Base-by-base conservation (phyloP, 2,113 vertebrate species). In the Dicerorhinus sumatrensis region DNA sequence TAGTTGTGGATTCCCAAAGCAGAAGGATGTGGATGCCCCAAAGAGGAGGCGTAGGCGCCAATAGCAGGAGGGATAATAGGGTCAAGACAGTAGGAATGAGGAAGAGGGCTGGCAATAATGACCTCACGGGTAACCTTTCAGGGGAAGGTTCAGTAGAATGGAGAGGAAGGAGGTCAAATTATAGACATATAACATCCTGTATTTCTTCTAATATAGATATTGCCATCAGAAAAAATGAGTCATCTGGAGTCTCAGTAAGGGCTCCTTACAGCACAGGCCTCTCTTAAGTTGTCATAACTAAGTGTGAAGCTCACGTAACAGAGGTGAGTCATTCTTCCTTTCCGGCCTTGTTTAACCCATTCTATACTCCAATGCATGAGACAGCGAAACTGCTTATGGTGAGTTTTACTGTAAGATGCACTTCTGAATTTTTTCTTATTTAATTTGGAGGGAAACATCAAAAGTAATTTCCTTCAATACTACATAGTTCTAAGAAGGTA, bases 81-180 rank as follows among this genome's bases (percentile, higher is more conserved):
- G 87, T 95, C 51, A 76, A 87, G 79, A 83, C 5, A 46, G 7
- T 8, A 95, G 54, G 83, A 82, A 77, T 67, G 83, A 92, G 79
- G 67, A 93, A 65, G 91, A 73, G 67, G 12, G 87, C 60, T 82
- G 17, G 46, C 56, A 94, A 85, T 56, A 51, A 23, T 77, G 88
- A 94, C 67, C 23, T 92, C 63, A 94, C 36, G 4, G 18, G 23
- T 89, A 48, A 56, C 73, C 58, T 96, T 85, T 87, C 25, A 75
- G 70, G 77, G 95, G 93, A 96, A 96, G 94, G 91, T 96, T 83
- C 89, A 81, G 48, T 36, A 39, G 8, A 75, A 82, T 39, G 20
- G 46, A 80, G 86, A 80, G n/a, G 69, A 67, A 8, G 39, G 25
- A 93, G 75, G 63, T 88, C 48, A 67, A 23, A 62, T 79, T 46